Evolutionary conservation across 2,888 invertebrate species (phyloP), one percentile per base, ranked within the genome.

Genomic region (Tribolium freemani): DNA sequence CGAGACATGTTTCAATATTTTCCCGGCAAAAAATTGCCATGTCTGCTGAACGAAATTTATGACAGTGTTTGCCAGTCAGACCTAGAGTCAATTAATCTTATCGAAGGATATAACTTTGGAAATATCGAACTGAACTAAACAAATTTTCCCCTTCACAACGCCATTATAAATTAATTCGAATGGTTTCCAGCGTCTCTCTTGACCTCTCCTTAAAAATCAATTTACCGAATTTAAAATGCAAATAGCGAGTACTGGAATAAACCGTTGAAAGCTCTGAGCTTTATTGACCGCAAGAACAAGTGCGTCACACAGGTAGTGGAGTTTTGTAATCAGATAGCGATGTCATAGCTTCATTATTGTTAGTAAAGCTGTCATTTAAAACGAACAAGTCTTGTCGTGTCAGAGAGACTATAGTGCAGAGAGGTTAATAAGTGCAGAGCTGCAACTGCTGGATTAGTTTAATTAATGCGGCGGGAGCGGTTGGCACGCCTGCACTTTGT

Each of bases 331-430:
- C 45, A 58, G 58, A 45, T 58, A 48, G 38, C 38, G 4, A 26
- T 26, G 54, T 60, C 60, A 60, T 46, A 60, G 60, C 60, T 11
- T 60, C 46, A 50, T 61, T 61, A 61, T 61, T 61, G 38, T 50
- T 46, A 26, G 16, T 46, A 61, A 50, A 48, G 58, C 58, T 58
- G 44, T 45, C 58, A 44, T 45, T 58, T 45, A 44, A 53, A 57
- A 57, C 44, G 38, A 38, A 58, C 45, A 45, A 48, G 48, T 38
- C 3, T 38, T 6, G 38, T 38, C 8, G 31, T 38, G 31, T 38
- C 31, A 38, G 31, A 8, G 31, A 5, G 31, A 38, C n/a, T 31
- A 31, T 31, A 2, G 31, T 31, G 10, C 31, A 6, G 31, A 26
- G 3, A 56, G 56, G 31, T 53, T 53, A 26, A 10, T 26, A 53